Base-by-base conservation (phyloP, 2,888 invertebrate genomes). In the Hemithea aestivaria region DNA sequence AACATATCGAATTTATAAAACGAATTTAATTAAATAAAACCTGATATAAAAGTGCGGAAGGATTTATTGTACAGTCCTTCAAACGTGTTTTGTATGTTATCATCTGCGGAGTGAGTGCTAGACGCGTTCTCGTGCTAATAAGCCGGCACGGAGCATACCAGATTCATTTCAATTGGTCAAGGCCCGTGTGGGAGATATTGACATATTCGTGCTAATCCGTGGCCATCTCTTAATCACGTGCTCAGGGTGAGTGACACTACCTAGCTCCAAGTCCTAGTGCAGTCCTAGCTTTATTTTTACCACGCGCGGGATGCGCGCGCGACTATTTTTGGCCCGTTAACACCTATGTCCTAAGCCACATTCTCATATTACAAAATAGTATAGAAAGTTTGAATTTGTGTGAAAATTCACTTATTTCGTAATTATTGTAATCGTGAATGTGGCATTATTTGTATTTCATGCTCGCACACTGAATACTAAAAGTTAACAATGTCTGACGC, bases 281-380 rank as follows among this genome's bases (percentile, higher is more conserved):
- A 72, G 66, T 42, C 59, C 38, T 55, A 57, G 66, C 61, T 74
- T 73, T 85, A 82, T 81, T 83, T 82, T 75, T 81, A 78, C n/a
- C 65, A 64, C 67, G 71, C 71, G 61, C 67, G 75, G 62, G 73
- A 78, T 73, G 77, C 75, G 72, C 75, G 56, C 46, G 28, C 66
- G 67, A 65, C 85, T 85, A 84, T 85, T 84, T 84, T 84, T 73
- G 76, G 84, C 67, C 49, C 72, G 72, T 75, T 74, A 66, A 67
- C 76, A 73, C 66, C 67, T 71, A 73, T 65, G 66, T 58, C 65
- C 60, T 68, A 70, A 72, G 66, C 68, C 66, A 58, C 66, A 73
- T 68, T 79, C 78, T 82, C 82, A 71, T 55, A 58, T 84, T 84
- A 74, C 84, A 74, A 64, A 62, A 65, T 51, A 57, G 48, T 43